Conservation (phyloP, 2,113 vertebrate species). For the Catagonus wagneri region DNA sequence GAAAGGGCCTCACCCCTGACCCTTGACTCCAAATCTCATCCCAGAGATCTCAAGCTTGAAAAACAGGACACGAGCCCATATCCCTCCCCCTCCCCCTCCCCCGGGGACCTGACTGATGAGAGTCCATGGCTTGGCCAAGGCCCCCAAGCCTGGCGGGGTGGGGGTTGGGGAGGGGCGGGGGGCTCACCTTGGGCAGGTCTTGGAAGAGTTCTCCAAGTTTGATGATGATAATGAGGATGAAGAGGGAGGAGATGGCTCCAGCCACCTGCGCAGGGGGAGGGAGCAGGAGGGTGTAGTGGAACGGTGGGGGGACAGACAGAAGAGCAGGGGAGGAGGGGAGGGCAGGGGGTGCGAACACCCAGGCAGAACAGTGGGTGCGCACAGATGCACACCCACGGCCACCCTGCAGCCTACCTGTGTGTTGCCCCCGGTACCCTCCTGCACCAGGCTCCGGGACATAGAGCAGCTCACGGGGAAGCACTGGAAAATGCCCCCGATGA, state of each 20-base stretch:
- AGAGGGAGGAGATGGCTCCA: slow-evolving; percentile 90
- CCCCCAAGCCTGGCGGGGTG: neutral
- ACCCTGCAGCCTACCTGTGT: slow-evolving; percentile 90
- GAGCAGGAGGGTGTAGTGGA: neutral
- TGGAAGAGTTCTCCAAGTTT: slow-evolving; percentile 95
- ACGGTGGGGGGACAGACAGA: no score
- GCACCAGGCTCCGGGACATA: slow-evolving; percentile 96
- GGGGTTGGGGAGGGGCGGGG: no score
- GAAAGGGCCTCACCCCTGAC: neutral
- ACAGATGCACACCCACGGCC: accelerated
- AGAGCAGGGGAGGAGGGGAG: neutral
- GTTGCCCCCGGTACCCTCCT: slow-evolving; percentile 94
- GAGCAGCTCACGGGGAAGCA: slow-evolving; percentile 97
- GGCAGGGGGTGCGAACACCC: no score
- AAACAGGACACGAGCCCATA: neutral
- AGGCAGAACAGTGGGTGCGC: accelerated
- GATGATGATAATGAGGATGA: slow-evolving; percentile 94
- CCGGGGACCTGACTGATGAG: neutral
- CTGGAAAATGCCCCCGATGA: slow-evolving; percentile 93
- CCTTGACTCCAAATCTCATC: neutral
- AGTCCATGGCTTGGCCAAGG: neutral
- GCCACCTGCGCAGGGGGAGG: slow-evolving; percentile 88
- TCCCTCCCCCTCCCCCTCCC: neutral
- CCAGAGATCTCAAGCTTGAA: neutral
- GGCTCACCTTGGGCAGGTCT: slow-evolving; percentile 94